Conservation (phyloP, 2,888 invertebrate genomes). For the Euplagia quadripunctaria region DNA sequence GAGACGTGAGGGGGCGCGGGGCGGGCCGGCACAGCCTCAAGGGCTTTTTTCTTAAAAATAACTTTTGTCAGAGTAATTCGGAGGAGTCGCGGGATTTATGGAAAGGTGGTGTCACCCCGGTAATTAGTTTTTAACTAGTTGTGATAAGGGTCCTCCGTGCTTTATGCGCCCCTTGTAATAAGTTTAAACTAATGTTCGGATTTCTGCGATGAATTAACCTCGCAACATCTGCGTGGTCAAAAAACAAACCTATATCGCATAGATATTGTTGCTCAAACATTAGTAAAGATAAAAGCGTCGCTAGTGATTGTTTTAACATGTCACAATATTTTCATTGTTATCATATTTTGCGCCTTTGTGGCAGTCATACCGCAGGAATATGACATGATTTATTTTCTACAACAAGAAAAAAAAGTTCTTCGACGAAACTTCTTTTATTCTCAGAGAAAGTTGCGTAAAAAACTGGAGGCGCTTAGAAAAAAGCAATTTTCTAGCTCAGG, state of each 20-base stretch:
- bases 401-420: conserved; percentile 80
- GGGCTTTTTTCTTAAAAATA: conserved; percentile 88
- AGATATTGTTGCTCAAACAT: conserved; percentile 53
- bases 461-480: conserved; percentile 86
- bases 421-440: conserved; percentile 85
- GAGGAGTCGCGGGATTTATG: conserved; percentile 84
- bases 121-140: conserved; percentile 88
- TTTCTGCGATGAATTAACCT: conserved; percentile 60
- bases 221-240: conserved; percentile 56
- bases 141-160: conserved; percentile 84
- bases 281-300: conserved; percentile 67
- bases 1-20: conserved; percentile 60
- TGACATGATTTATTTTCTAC: conserved; percentile 76
- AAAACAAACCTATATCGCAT: conserved; percentile 46
- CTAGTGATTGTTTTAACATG: conserved; percentile 70
- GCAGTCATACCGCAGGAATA: conserved; percentile 73
- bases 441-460: conserved; percentile 85
- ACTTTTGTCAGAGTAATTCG: conserved; percentile 87
- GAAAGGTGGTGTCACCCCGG: conserved; percentile 86
- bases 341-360: conserved; percentile 75
- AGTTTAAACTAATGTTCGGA: conserved; percentile 72
- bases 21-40: conserved; percentile 74
- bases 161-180: conserved; percentile 80
- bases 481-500: conserved; percentile 88
- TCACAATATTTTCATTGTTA: conserved; percentile 84